Evolutionary conservation across 1,140 invertebrate genomes (phyloP), one percentile per base, ranked within the genome.

Genomic region (Tetramorium parvispinum): DNA sequence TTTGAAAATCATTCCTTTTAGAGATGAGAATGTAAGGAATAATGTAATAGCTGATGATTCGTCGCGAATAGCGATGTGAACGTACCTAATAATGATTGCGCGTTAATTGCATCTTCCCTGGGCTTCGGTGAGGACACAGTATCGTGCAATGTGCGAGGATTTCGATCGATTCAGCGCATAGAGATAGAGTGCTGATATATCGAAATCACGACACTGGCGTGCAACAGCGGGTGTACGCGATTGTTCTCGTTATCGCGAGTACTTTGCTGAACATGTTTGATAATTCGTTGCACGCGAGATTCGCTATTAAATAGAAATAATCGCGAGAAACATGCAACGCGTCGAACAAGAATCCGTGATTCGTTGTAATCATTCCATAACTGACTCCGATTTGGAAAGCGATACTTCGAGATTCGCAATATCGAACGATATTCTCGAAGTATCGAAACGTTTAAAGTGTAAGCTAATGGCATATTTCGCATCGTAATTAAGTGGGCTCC

Each of bases 341-440:
- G 8, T 24, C 4, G 24, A 73, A n/a, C 32, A 32, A 32, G 16
- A 53, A 7, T 32, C 0, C 24, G 10, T 32, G 21, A 43, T 18
- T 24, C 27, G 6, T 16, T 18, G 27, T 53, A 16, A 21, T 2
- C 21, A 21, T n/a, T 59, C 21, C 37, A 24, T 37, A 16, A 40
- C 13, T 37, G 24, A 40, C 13, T 10, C 13, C n/a, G 8, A 32
- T 77, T 40, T 16, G 7, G 57, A 32, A 32, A 32, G 21, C 63
- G 16, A 61, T 8, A 24, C n/a, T 77, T 55, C 70, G 70, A 73
- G 49, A 55, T 55, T 73, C 49, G 27, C 70, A 73, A 73, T 71
- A 32, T 71, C 68, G 24, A n/a, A 37, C 27, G 53, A 24, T 10
- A 76, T 24, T 76, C n/a, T 59, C 51, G 51, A 59, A 10, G 3